Evolutionary conservation across 2,888 invertebrate species (phyloP).

Genomic region (Eilema depressum): DNA sequence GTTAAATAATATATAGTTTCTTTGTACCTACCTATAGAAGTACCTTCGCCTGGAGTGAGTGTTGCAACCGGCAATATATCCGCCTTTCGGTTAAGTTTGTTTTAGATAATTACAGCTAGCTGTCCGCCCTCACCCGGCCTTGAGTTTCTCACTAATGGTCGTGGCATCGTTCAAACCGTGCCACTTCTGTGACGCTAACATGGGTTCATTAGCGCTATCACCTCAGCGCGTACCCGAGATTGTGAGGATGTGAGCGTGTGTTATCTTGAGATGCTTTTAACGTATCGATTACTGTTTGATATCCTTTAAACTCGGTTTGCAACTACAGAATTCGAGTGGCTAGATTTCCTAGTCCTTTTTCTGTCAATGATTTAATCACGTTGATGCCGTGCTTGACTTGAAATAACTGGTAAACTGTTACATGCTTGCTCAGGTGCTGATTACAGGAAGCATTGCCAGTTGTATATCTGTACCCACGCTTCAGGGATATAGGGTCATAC

Average conservation of each 20-base stretch:
- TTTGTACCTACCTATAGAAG: conserved; percentile 33
- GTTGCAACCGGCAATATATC: conserved; percentile 58
- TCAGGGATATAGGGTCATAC: background rate
- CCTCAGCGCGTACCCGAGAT: conserved; percentile 66
- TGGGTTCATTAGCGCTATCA: conserved; percentile 85
- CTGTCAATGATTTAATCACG: conserved; percentile 39
- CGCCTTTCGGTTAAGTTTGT: conserved; percentile 65
- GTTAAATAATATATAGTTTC: conserved; percentile 35
- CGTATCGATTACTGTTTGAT: conserved; percentile 71
- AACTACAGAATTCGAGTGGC: conserved; percentile 55
- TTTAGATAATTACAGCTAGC: conserved; percentile 78
- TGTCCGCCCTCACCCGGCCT: conserved; percentile 76
- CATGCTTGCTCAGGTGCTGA: background rate
- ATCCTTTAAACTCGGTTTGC: conserved; percentile 59
- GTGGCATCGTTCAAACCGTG: conserved; percentile 75
- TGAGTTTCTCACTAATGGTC: conserved; percentile 75
- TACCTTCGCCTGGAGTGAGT: conserved; percentile 36
- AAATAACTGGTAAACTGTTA: background rate
- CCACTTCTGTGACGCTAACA: conserved; percentile 80
- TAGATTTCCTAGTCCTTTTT: conserved; percentile 64
- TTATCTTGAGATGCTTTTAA: conserved; percentile 83
- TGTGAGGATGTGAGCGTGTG: conserved; percentile 67
- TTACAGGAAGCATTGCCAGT: background rate
- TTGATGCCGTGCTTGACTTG: background rate
- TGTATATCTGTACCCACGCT: background rate